Conservation (phyloP, 2,888 invertebrate genomes). For the Harpalus rufipes region DNA sequence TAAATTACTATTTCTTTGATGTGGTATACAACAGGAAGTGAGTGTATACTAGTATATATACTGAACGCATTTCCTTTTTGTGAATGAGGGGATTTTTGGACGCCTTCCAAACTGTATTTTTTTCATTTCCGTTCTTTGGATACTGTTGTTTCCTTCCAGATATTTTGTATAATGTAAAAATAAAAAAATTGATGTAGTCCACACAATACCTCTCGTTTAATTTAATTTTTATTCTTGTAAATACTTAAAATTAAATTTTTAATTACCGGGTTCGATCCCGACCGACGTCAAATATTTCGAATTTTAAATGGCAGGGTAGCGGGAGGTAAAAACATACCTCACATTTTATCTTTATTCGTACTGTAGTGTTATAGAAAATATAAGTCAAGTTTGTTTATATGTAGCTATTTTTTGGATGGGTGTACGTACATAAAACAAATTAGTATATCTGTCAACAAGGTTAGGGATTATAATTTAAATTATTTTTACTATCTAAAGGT, state of each 20-base stretch:
- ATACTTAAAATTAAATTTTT: too few relatives aligned
- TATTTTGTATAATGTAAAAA: background rate
- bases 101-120: background rate
- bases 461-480: background rate
- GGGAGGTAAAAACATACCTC: too few relatives aligned
- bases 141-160: background rate
- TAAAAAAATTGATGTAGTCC: too few relatives aligned
- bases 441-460: background rate
- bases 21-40: background rate
- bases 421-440: background rate
- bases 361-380: background rate
- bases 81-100: background rate
- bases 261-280: too few relatives aligned
- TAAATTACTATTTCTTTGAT: background rate
- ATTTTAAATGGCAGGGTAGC: too few relatives aligned
- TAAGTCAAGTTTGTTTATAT: background rate
- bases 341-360: too few relatives aligned
- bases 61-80: background rate
- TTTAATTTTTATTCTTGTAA: too few relatives aligned
- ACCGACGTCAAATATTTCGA: too few relatives aligned
- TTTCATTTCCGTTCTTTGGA: background rate
- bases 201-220: too few relatives aligned
- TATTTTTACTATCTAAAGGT: constrained; percentile 4
- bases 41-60: background rate
- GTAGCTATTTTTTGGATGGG: background rate